Conservation (phyloP, 2,113 vertebrate genomes). For the Cyanoramphus novaezelandiae region DNA sequence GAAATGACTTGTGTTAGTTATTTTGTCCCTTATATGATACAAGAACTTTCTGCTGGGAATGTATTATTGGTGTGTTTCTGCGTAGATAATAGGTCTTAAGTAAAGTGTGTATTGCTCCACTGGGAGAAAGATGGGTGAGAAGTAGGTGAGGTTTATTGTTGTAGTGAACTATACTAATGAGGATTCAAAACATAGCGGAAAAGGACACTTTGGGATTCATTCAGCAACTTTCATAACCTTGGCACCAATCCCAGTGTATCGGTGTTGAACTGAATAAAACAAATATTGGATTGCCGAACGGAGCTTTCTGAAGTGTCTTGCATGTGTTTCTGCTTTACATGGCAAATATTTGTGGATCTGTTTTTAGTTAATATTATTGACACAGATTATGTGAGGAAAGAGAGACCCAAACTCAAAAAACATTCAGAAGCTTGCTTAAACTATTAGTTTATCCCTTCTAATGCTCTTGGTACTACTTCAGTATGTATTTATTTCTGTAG, state of each 20-base stretch:
- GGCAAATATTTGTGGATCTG: conserved; percentile 51
- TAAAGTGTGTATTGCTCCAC: conserved; percentile 20
- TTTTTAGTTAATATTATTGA: conserved; percentile 63
- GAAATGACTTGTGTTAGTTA: neutral
- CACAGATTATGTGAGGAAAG: conserved; percentile 56
- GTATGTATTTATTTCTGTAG: conserved; percentile 47
- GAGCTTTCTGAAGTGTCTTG: conserved; percentile 48
- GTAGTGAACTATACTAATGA: conserved; percentile 8
- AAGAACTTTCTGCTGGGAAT: neutral
- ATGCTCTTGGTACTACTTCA: conserved; percentile 51
- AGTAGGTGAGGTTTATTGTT: conserved; percentile 37
- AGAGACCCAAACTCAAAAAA: conserved; percentile 42
- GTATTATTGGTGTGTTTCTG: neutral
- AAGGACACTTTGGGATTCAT: conserved; percentile 50
- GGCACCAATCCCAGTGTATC: neutral
- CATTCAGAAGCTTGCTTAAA: conserved; percentile 66
- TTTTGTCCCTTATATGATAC: neutral
- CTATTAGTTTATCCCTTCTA: conserved; percentile 63
- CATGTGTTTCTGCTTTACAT: conserved; percentile 60
- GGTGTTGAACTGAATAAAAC: conserved; percentile 59
- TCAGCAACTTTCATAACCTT: conserved; percentile 46
- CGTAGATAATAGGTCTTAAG: neutral
- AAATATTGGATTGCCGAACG: conserved; percentile 46
- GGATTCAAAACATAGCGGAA: conserved; percentile 28
- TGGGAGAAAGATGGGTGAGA: neutral